These are phyloP conservation scores for Drosophila tsacasi DNA, from an alignment of 1,140 invertebrate species.

Conservation along the genomic window DNA sequence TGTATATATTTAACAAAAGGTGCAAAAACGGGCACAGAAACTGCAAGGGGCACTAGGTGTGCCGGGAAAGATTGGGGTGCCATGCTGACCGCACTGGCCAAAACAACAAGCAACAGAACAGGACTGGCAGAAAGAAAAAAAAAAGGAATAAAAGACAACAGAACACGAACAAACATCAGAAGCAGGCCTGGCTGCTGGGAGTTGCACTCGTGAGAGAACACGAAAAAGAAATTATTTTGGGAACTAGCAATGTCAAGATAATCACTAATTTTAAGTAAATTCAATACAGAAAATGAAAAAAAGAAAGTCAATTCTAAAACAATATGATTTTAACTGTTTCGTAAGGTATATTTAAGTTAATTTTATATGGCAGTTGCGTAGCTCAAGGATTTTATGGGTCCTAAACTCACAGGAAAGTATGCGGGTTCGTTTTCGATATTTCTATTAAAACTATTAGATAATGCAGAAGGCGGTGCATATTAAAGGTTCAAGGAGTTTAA, in stretches of 20 bases:
- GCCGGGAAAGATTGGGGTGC: slow-evolving; percentile 27
- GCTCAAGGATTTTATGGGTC: background rate
- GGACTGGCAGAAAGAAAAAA: slow-evolving; percentile 17
- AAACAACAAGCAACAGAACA: slow-evolving; percentile 50
- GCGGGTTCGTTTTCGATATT: background rate
- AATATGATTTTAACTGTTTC: background rate
- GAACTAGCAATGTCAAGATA: background rate
- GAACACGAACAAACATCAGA: slow-evolving; percentile 56
- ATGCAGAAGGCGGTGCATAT: too few relatives aligned
- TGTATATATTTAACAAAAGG: slow-evolving; percentile 60
- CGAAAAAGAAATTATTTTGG: background rate
- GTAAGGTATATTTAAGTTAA: background rate
- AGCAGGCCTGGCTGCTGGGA: slow-evolving; percentile 21
- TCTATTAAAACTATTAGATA: too few relatives aligned
- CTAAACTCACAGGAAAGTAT: background rate
- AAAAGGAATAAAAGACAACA: slow-evolving; percentile 26
- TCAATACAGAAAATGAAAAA: background rate
- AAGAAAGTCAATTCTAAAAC: background rate
- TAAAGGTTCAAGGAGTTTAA: too few relatives aligned
- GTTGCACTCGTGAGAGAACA: slow-evolving; percentile 22
- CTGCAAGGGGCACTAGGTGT: slow-evolving; percentile 49
- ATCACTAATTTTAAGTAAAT: background rate
- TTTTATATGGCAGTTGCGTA: background rate
- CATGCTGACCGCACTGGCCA: slow-evolving; percentile 58
- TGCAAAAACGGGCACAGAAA: slow-evolving; percentile 76